phyloP scores from a whole-genome alignment of 2,113 vertebrate species.

The Fulmarus glacialis region DNA sequence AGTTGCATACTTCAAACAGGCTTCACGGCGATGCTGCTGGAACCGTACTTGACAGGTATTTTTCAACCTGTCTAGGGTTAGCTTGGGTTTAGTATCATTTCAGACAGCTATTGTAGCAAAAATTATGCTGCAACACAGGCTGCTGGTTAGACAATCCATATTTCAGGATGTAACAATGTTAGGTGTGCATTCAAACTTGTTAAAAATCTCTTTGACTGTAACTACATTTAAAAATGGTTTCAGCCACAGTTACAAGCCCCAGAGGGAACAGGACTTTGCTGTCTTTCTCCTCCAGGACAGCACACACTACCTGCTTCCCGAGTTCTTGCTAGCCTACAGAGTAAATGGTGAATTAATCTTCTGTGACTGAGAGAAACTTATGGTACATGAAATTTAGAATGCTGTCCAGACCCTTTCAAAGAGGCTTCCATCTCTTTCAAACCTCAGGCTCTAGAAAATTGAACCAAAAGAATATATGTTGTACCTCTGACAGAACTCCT shows the following conservation, averaged over 20 bases:
- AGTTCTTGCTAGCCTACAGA: constrained; percentile 29
- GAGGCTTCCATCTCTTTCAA: constrained; percentile 66
- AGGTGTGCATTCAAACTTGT: constrained; percentile 48
- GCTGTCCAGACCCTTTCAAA: constrained; percentile 61
- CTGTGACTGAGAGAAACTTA: constrained; percentile 62
- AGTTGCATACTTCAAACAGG: background rate
- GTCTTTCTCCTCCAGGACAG: constrained; percentile 2
- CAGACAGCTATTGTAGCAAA: constrained; percentile 42
- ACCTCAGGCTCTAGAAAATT: constrained; percentile 61
- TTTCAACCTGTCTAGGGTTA: constrained; percentile 18
- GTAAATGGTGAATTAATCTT: constrained; percentile 65
- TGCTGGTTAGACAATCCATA: background rate
- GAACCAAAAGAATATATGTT: constrained; percentile 56
- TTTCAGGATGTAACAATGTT: constrained; percentile 21
- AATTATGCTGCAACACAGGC: background rate
- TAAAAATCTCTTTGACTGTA: constrained; percentile 35
- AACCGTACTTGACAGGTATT: constrained; percentile 30
- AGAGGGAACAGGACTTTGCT: background rate
- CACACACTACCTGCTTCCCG: background rate
- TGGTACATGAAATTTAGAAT: constrained; percentile 65
- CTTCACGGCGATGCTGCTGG: background rate
- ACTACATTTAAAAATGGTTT: constrained; percentile 41
- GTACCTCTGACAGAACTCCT: constrained; percentile 44
- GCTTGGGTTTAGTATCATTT: background rate
- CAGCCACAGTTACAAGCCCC: constrained; percentile 3